Evolutionary conservation across 2,888 invertebrate genomes (phyloP), one percentile per base, ranked within the genome.

Genomic region (Dioctria rufipes): DNA sequence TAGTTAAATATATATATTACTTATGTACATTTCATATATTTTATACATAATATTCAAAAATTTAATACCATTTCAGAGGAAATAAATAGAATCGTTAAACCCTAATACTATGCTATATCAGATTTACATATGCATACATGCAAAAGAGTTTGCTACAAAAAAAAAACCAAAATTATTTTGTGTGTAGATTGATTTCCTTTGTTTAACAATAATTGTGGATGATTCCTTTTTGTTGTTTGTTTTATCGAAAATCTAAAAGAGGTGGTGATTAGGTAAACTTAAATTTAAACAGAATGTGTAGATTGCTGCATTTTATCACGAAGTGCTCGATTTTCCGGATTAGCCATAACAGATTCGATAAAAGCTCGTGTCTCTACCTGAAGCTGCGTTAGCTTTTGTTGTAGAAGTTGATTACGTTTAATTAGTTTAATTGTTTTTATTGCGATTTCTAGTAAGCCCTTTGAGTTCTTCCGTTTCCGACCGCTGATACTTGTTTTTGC

Each of bases 331-430:
- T 88, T 88, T 82, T 88, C 89, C 3, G 88, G 89, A 85, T 92
- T 92, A 69, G 89, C 91, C 88, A 92, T 88, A 4, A 93, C 91
- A 3, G 91, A 90, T 58, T 91, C 89, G 25, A 93, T 91, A 83
- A 93, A 93, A 81, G 92, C 91, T 3, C 91, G 90, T 0, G 93
- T 93, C 87, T 93, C 93, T 81, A 91, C 89, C 84, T 92, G 92
- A 54, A 93, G 85, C 43, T 90, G 91, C 5, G 91, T 89, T 80
- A 93, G 89, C 84, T 92, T 92, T 81, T 91, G 90, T 84, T 93
- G 93, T 80, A 93, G 90, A 61, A 92, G 85, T 82, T 90, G 91
- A 87, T 93, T 93, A 83, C 91, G 91, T 82, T 92, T 91, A 89
- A 93, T 91, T 39, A 93, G 88, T 9, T 90, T 91, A 60, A 93